phyloP scores from a whole-genome alignment of 2,888 invertebrate genomes.

The Falcaria lacertinaria region DNA sequence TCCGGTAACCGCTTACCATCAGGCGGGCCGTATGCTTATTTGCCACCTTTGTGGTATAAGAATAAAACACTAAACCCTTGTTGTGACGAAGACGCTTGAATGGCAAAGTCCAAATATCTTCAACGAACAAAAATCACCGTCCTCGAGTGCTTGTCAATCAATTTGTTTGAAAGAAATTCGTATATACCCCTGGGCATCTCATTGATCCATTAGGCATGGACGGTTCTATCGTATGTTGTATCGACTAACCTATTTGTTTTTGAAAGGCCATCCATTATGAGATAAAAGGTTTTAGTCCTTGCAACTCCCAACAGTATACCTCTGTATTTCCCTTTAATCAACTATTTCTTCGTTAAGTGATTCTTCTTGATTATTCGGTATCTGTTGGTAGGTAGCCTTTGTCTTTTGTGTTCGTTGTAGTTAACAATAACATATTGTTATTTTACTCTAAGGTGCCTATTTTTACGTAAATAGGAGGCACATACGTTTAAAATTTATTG shows the following conservation, averaged over 20 bases:
- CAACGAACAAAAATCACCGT: slow-evolving; percentile 19
- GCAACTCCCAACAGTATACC: not conserved
- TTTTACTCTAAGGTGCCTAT: no score
- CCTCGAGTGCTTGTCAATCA: slow-evolving; percentile 32
- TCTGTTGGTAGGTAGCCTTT: no score
- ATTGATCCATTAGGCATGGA: slow-evolving; percentile 54
- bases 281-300: slow-evolving; percentile 42
- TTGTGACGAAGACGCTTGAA: no score
- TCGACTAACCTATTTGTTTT: slow-evolving; percentile 49
- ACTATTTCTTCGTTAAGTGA: not conserved
- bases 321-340: not conserved
- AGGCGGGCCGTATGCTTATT: no score
- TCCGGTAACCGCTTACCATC: no score
- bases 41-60: no score
- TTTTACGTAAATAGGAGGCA: no score
- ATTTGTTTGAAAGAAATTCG: slow-evolving; percentile 37
- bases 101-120: no score
- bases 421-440: no score
- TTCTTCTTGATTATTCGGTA: not conserved
- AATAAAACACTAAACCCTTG: no score
- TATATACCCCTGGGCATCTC: slow-evolving; percentile 41
- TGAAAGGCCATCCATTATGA: slow-evolving; percentile 57
- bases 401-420: no score
- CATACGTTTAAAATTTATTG: no score
- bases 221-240: slow-evolving; percentile 44